Conservation (phyloP, 2,888 invertebrate species). For the Ornithoptera priamus region DNA sequence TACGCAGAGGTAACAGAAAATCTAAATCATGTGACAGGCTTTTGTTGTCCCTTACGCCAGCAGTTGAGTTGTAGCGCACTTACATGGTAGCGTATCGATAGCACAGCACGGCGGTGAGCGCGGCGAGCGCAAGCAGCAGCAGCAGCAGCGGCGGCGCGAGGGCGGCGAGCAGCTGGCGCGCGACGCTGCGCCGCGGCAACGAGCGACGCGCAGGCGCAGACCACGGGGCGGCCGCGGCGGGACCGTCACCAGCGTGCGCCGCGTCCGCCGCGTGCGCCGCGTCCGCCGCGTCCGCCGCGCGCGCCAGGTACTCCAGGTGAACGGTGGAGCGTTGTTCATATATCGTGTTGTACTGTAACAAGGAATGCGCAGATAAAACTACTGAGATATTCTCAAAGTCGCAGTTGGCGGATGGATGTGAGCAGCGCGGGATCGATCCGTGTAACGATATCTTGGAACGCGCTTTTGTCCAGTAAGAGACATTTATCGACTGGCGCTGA, state of each 20-base stretch:
- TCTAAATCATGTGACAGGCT: too few relatives aligned
- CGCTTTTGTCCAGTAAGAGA: too few relatives aligned
- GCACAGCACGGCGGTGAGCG: conserved; percentile 86
- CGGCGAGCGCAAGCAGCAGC: conserved; percentile 82
- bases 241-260: conserved; percentile 36
- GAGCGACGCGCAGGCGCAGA: conserved; percentile 79
- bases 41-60: too few relatives aligned
- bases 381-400: too few relatives aligned
- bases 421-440: too few relatives aligned
- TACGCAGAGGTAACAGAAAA: too few relatives aligned
- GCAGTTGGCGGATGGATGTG: too few relatives aligned
- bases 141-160: conserved; percentile 85
- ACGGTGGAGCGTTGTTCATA: conserved; percentile 59
- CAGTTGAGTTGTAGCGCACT: conserved; percentile 60
- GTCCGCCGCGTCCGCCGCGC: too few relatives aligned
- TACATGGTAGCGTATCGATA: conserved; percentile 88
- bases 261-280: conserved; percentile 46
- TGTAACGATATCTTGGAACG: too few relatives aligned
- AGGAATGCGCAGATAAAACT: background rate
- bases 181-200: conserved; percentile 85
- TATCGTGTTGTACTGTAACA: conserved; percentile 66
- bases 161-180: conserved; percentile 84
- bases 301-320: conserved; percentile 62
- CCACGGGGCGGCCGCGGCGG: conserved; percentile 73
- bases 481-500: too few relatives aligned